Evolutionary conservation across 2,113 vertebrate species (phyloP).

Genomic region (Lepisosteus osseus): DNA sequence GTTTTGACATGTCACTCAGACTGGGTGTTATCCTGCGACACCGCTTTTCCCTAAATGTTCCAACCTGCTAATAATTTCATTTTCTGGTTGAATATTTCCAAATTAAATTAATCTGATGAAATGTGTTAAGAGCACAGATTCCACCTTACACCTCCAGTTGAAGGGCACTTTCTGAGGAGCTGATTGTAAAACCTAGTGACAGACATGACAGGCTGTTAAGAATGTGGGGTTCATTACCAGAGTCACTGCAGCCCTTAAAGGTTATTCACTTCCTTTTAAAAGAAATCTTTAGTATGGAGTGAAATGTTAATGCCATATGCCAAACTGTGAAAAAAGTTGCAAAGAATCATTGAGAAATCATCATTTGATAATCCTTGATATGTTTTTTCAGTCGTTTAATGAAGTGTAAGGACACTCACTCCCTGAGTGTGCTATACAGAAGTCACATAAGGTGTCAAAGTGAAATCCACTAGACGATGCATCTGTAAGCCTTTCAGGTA

Average conservation of each 20-base stretch:
- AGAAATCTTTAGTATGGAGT: constrained; percentile 33
- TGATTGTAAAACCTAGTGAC: constrained; percentile 68
- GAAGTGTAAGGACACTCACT: constrained; percentile 28
- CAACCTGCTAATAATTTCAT: constrained; percentile 78
- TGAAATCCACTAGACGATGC: constrained; percentile 30
- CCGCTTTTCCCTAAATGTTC: constrained; percentile 51
- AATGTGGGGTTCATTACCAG: constrained; percentile 59
- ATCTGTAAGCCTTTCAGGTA: constrained; percentile 36
- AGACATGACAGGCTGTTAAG: constrained; percentile 62
- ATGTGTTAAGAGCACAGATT: constrained; percentile 66
- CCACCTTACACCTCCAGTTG: constrained; percentile 68
- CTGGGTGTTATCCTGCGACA: constrained; percentile 63
- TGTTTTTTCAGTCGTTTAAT: constrained; percentile 44
- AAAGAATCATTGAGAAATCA: constrained; percentile 47
- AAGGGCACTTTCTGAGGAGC: constrained; percentile 65
- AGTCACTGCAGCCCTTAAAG: constrained; percentile 62
- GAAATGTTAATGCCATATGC: constrained; percentile 48
- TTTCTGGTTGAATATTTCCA: constrained; percentile 76
- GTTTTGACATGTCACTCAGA: constrained; percentile 71
- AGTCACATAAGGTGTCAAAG: neutral
- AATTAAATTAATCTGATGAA: constrained; percentile 73
- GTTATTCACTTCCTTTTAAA: constrained; percentile 53
- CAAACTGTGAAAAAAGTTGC: constrained; percentile 37
- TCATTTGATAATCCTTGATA: constrained; percentile 36
- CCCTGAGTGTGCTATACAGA: constrained; percentile 1